Conservation (phyloP, 2,888 invertebrate genomes). For the Dasypogon diadema region DNA sequence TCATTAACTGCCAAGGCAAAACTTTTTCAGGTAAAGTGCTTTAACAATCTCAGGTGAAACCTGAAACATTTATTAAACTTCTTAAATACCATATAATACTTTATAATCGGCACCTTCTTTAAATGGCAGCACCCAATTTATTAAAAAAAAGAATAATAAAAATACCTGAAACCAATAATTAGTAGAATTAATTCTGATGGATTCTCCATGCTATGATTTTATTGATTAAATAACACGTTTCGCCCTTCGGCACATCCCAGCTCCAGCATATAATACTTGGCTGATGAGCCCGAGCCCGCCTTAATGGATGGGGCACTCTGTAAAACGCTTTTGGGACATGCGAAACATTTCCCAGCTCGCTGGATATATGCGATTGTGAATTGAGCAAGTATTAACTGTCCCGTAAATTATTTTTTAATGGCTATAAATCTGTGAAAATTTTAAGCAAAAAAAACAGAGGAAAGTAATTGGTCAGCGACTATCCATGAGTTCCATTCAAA, state of each 20-base stretch:
- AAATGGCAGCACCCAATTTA: too few species aligned
- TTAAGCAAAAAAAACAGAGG: conserved; percentile 3
- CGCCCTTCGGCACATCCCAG: not conserved
- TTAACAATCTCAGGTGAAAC: too few species aligned
- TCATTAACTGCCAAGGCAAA: too few species aligned
- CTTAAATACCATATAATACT: too few species aligned
- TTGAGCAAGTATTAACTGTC: conserved; percentile 13
- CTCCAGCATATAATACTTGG: too few species aligned
- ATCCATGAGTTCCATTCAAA: not conserved
- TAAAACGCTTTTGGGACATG: not conserved
- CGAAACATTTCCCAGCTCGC: not conserved
- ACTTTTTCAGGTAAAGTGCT: too few species aligned
- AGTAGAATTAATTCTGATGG: not conserved
- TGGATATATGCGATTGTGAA: not conserved
- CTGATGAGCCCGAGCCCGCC: not conserved
- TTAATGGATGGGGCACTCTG: not conserved
- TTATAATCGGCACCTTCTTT: too few species aligned
- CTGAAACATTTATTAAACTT: too few species aligned
- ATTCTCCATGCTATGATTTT: not conserved
- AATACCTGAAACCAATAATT: not conserved
- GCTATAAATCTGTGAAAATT: conserved; percentile 26
- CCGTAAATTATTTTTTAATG: conserved; percentile 28
- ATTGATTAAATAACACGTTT: not conserved
- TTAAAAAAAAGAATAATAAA: too few species aligned
- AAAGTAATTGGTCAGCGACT: not conserved